Evolutionary conservation across 2,113 vertebrate genomes (phyloP).

Genomic region (Leptodactylus fuscus): DNA sequence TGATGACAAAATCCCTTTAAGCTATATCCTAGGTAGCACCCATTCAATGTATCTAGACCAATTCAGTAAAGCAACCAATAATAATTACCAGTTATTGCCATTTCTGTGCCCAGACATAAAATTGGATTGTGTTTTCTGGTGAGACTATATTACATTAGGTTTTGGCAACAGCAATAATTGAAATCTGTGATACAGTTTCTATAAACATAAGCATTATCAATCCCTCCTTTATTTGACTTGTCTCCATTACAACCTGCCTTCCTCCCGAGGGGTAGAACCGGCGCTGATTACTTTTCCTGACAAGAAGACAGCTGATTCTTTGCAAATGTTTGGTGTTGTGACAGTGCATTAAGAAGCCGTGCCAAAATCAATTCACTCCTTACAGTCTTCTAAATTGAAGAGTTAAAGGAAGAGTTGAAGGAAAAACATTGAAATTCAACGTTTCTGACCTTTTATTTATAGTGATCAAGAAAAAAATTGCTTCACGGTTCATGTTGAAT

Average conservation of each 20-base stretch:
- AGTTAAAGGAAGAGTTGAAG: slow-evolving; percentile 37
- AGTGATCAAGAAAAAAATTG: not conserved
- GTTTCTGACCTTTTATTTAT: slow-evolving; percentile 45
- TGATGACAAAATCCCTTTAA: too few species aligned
- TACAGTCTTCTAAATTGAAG: not conserved
- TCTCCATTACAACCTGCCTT: slow-evolving; percentile 1
- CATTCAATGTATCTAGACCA: too few species aligned
- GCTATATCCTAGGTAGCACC: too few species aligned
- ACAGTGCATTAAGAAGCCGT: slow-evolving; percentile 5
- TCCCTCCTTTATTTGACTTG: slow-evolving; percentile 28
- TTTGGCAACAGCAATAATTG: slow-evolving; percentile 8
- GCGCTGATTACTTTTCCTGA: slow-evolving; percentile 16
- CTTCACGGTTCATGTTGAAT: slow-evolving; percentile 37
- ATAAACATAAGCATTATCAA: not conserved
- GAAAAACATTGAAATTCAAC: slow-evolving; percentile 22
- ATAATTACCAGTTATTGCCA: too few species aligned
- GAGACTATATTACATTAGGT: not conserved
- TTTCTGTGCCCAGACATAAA: not conserved
- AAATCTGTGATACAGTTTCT: not conserved
- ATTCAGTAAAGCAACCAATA: too few species aligned
- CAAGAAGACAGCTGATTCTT: slow-evolving; percentile 14
- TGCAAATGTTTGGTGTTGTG: slow-evolving; percentile 16
- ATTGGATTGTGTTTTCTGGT: not conserved
- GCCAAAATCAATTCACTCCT: slow-evolving; percentile 9
- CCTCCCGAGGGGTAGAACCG: slow-evolving; percentile 5